Percentiles rank a stretch among this genome's conserved stretches.
Evolutionary conservation across 2,888 invertebrate genomes (phyloP).

Genomic region (Lasioglossum zephyrum): DNA sequence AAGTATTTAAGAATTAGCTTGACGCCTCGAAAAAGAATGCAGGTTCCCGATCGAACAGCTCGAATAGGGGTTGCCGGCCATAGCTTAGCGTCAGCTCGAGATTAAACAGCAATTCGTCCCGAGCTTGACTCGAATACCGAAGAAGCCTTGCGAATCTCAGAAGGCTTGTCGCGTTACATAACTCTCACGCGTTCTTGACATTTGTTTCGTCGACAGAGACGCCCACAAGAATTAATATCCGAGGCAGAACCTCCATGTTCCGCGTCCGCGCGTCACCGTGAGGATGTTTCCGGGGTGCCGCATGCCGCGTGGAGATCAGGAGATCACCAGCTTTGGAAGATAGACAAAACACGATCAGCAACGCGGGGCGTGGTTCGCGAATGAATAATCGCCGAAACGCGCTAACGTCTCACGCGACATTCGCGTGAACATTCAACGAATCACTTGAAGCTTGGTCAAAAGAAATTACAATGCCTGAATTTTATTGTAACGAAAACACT

Average conservation of each 20-base stretch:
- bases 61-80: neutral
- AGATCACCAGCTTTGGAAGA: conserved; percentile 16
- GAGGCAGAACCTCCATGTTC: neutral
- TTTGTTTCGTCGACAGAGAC: conserved; percentile 3
- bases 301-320: neutral
- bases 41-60: neutral
- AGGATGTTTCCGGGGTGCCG: neutral
- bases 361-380: conserved; percentile 46
- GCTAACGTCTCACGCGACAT: neutral
- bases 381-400: conserved; percentile 38
- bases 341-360: conserved; percentile 62
- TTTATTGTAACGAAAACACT: no score
- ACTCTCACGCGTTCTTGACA: conserved; percentile 12
- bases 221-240: conserved; percentile 28
- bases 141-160: neutral
- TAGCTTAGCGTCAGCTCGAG: neutral
- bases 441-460: neutral
- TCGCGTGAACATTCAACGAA: neutral
- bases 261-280: neutral
- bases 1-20: neutral
- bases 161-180: neutral
- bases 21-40: neutral
- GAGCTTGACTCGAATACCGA: neutral
- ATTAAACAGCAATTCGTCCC: neutral
- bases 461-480: neutral